phyloP scores from a whole-genome alignment of 2,113 vertebrate genomes.

The Mesitornis unicolor region DNA sequence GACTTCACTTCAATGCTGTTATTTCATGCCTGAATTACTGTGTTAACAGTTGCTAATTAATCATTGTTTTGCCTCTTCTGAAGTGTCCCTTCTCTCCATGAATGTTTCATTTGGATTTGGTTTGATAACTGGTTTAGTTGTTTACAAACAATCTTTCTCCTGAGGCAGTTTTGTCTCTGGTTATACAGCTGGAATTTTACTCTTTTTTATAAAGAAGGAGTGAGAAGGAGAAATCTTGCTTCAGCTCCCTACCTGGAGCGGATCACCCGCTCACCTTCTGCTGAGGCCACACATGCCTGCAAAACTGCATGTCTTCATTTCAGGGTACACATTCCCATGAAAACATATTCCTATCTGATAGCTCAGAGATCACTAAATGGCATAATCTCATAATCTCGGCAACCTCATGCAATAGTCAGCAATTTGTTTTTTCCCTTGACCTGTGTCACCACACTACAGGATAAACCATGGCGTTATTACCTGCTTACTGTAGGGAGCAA shows the following conservation, averaged over 20 bases:
- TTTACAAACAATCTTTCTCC: conserved; percentile 48
- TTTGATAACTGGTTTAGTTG: conserved; percentile 38
- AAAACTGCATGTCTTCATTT: neutral
- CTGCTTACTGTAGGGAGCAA: neutral
- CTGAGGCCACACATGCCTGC: neutral
- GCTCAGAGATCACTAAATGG: neutral
- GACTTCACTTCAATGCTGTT: conserved; percentile 26
- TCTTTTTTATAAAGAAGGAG: neutral
- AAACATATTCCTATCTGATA: neutral
- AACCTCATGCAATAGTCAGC: neutral
- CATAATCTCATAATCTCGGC: neutral
- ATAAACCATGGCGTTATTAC: neutral
- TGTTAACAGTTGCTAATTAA: conserved; percentile 57
- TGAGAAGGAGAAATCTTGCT: neutral
- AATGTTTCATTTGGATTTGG: conserved; percentile 42
- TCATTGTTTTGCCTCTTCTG: conserved; percentile 50
- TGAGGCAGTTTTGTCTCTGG: conserved; percentile 21
- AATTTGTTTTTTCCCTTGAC: neutral
- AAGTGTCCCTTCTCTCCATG: conserved; percentile 28
- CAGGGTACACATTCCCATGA: neutral
- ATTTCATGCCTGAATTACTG: conserved; percentile 27
- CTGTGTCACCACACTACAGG: neutral
- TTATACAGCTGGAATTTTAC: conserved; percentile 10
- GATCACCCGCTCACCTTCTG: neutral
- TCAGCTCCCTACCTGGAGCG: neutral